Evolutionary conservation across 2,888 invertebrate genomes (phyloP).

Genomic region (Athalia circularis): DNA sequence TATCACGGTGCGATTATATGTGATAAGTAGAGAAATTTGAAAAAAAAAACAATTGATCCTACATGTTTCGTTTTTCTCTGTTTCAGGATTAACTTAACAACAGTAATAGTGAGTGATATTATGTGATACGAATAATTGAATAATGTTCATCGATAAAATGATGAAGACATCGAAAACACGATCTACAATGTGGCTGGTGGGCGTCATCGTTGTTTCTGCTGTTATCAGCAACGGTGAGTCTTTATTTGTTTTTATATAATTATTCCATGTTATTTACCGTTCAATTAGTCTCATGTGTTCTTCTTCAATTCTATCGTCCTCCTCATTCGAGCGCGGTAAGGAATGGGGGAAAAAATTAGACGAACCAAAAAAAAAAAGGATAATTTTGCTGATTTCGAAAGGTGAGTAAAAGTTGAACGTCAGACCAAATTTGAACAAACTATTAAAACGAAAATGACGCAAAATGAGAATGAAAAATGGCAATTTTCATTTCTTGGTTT

Average conservation of each 20-base stretch:
- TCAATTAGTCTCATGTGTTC: not conserved
- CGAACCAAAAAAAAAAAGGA: too few relatives aligned
- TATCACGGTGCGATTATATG: too few relatives aligned
- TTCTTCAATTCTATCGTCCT: not conserved
- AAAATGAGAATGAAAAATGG: too few relatives aligned
- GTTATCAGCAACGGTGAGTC: conserved; percentile 69
- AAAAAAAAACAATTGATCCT: too few relatives aligned
- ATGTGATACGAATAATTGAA: conserved; percentile 62
- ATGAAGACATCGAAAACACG: conserved; percentile 67
- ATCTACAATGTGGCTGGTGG: conserved; percentile 64
- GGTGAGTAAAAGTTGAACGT: too few relatives aligned
- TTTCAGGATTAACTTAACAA: conserved; percentile 13
- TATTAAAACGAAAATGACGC: too few relatives aligned
- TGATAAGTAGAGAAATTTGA: too few relatives aligned
- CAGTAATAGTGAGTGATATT: conserved; percentile 57
- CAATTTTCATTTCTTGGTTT: too few relatives aligned
- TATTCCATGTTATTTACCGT: not conserved
- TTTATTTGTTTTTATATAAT: not conserved
- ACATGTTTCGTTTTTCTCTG: not conserved
- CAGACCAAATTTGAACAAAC: too few relatives aligned
- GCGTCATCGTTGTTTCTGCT: conserved; percentile 64
- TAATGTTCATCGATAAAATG: conserved; percentile 55
- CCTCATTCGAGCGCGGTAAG: too few relatives aligned
- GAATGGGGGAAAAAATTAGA: too few relatives aligned
- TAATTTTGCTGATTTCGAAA: too few relatives aligned